A percentile compares a stretch with the other conserved stretches of the same genome.
phyloP scores from a whole-genome alignment of 1,140 invertebrate genomes.

The Megalopta genalis region DNA sequence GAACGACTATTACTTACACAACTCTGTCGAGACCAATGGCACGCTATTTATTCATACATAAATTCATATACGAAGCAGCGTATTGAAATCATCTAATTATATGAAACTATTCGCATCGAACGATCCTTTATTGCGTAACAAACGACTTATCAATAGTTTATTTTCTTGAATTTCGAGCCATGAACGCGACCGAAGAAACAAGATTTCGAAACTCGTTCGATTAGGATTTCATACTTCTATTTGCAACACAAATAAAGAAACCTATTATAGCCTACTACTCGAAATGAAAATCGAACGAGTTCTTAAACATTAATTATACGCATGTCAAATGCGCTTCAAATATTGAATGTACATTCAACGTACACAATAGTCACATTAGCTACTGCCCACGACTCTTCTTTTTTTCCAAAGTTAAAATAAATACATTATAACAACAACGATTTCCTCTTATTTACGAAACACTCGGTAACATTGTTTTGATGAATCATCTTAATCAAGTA shows the following conservation, averaged over 20 bases:
- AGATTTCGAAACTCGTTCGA: conserved; percentile 27
- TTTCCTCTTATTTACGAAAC: conserved; percentile 42
- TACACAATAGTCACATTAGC: conserved; percentile 41
- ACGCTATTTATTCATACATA: conserved; percentile 21
- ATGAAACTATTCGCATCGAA: conserved; percentile 57
- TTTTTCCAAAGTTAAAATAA: conserved; percentile 48
- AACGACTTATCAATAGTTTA: conserved; percentile 69
- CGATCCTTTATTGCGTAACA: conserved; percentile 23
- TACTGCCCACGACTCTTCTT: conserved; percentile 17
- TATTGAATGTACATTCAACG: conserved; percentile 18
- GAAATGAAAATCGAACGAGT: conserved; percentile 35
- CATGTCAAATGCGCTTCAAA: conserved; percentile 22
- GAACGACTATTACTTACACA: conserved; percentile 3
- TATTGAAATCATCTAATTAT: conserved; percentile 41
- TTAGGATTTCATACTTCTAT: conserved; percentile 35
- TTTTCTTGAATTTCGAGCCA: conserved; percentile 65
- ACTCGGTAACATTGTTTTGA: conserved; percentile 48
- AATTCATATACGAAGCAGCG: conserved; percentile 32
- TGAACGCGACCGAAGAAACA: conserved; percentile 41
- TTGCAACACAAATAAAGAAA: conserved; percentile 22
- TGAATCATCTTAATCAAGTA: conserved; percentile 13
- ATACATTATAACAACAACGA: conserved; percentile 58
- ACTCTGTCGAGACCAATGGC: conserved; percentile 14
- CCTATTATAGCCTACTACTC: conserved; percentile 27
- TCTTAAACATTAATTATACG: conserved; percentile 24